Base-by-base conservation (phyloP, 2,113 vertebrate species). In the Burhinus bistriatus region DNA sequence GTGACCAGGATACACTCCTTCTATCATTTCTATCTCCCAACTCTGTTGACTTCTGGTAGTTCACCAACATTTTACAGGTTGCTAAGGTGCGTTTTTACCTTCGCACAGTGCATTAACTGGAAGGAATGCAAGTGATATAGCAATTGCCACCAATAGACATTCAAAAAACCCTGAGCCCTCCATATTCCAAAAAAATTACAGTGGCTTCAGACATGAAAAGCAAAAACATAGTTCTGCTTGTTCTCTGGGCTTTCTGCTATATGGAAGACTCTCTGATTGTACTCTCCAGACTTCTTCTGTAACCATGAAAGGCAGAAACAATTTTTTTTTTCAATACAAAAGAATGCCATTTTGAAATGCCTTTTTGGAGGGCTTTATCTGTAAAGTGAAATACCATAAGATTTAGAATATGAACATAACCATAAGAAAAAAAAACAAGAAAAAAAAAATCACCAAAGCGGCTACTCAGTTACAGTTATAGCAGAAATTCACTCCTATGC, bases 401-500 rank as follows among this genome's bases (percentile, higher is more conserved):
- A 73, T 40, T 77, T 54, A 61, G 7, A 90, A 73, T 69, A 83
- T 5, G 4, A 92, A 69, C 65, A 83, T 6, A 65, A 65, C n/a
- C 5, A 27, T 30, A 42, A 64, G 12, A 0, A 9, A 23, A 49
- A 34, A 5, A 49, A 70, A 89, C 83, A 66, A 17, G 44, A 65
- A 62, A 23, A 66, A 75, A 78, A 86, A 83, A 27, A 82, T 57
- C n/a, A 29, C 8, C 64, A 15, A 89, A 64, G 65, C 25, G 68
- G 22, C 26, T 76, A 12, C 12, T 72, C 16, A 51, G 5, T 44
- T 15, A 47, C 18, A 64, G 27, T 22, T 59, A 30, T 25, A 62
- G 65, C 38, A 84, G 59, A 93, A 89, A 79, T 68, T 83, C 72
- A 55, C 15, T 94, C 32, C 25, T 88, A 51, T 59, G 52, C 61